A percentile compares a stretch with the other conserved stretches of the same genome.
These are phyloP conservation scores for Pardalotus punctatus DNA, from an alignment of 2,113 vertebrate species.

Conservation along the genomic window DNA sequence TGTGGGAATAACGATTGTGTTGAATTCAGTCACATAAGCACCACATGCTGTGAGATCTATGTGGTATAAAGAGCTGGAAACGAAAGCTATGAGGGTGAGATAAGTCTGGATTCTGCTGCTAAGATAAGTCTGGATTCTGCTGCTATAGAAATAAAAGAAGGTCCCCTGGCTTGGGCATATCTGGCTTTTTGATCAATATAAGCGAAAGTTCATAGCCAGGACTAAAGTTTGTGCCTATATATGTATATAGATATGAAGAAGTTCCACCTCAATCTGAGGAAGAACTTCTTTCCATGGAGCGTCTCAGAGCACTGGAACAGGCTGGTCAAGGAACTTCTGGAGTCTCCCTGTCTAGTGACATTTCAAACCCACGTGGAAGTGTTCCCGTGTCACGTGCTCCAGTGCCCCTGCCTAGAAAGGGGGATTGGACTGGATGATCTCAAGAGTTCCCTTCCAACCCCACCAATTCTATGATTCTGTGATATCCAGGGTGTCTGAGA, in stretches of 20 bases:
- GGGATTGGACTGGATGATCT: neutral
- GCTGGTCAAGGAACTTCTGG: neutral
- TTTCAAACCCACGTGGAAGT: neutral
- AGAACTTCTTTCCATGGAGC: neutral
- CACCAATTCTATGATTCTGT: neutral
- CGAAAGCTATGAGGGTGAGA: neutral
- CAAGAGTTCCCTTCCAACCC: neutral
- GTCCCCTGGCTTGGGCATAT: fast-evolving
- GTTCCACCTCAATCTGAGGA: neutral
- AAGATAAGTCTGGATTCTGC: neutral
- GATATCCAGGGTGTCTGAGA: neutral
- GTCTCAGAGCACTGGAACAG: neutral
- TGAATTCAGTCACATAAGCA: neutral
- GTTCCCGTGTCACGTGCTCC: neutral
- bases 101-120: neutral
- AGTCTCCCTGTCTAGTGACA: neutral
- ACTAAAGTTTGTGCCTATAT: fast-evolving
- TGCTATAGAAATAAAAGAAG: neutral
- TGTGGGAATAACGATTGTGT: neutral
- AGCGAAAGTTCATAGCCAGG: neutral
- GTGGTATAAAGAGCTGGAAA: neutral
- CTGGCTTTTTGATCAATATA: fast-evolving
- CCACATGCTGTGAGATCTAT: neutral
- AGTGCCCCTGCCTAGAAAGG: neutral
- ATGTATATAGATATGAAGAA: neutral